phyloP scores from a whole-genome alignment of 1,140 invertebrate genomes.

The Penaeus indicus region DNA sequence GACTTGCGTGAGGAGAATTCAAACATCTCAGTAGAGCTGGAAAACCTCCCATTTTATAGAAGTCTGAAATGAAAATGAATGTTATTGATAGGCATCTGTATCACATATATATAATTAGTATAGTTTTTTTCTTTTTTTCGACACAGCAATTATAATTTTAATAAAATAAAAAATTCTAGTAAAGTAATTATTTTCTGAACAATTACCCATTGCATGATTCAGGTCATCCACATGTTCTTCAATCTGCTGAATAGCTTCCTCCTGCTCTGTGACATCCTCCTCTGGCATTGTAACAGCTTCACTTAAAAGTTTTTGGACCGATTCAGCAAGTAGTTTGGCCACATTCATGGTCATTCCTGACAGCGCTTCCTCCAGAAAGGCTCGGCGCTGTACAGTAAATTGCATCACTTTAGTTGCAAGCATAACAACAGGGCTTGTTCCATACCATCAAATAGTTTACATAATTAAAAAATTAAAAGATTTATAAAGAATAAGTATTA shows the following conservation, averaged over 20 bases:
- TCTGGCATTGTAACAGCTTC: conserved; percentile 73
- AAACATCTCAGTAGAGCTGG: conserved; percentile 78
- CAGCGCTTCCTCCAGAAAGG: conserved; percentile 80
- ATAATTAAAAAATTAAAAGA: not conserved
- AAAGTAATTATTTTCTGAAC: not conserved
- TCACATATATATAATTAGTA: not conserved
- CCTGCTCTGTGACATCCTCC: conserved; percentile 73
- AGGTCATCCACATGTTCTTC: conserved; percentile 79
- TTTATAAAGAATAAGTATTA: too few species aligned
- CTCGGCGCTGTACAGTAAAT: conserved; percentile 75
- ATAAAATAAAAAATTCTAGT: too few species aligned
- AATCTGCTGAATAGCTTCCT: conserved; percentile 76
- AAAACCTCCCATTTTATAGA: conserved; percentile 85
- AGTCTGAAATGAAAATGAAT: conserved; percentile 74
- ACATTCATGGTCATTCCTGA: conserved; percentile 78
- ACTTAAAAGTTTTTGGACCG: conserved; percentile 75
- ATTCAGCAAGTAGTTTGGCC: conserved; percentile 76
- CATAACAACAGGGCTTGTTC: conserved; percentile 2
- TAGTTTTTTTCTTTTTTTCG: too few species aligned
- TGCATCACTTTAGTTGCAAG: too few species aligned
- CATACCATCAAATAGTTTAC: conserved; percentile 1
- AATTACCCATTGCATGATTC: conserved; percentile 80
- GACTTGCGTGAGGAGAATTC: conserved; percentile 75
- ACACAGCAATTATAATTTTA: too few species aligned
- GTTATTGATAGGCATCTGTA: conserved; percentile 6